phyloP scores from a whole-genome alignment of 1,140 invertebrate species.

The Caenorhabditis inopinata region DNA sequence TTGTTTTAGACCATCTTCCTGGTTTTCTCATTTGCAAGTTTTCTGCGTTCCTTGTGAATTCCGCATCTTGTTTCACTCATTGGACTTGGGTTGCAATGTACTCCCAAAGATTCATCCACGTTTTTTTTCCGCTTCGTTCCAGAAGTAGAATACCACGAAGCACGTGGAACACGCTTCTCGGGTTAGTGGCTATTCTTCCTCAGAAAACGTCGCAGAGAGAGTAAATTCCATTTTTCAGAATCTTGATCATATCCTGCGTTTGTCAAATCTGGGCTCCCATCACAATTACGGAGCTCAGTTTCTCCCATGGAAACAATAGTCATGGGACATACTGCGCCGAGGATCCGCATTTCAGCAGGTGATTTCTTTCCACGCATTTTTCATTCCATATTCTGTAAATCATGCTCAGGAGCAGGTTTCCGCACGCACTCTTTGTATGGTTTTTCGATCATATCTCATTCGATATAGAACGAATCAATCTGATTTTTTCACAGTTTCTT shows the following conservation, averaged over 20 bases:
- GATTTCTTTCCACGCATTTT: too few relatives aligned
- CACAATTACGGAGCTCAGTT: not conserved
- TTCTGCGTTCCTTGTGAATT: not conserved
- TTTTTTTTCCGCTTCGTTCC: conserved; percentile 8
- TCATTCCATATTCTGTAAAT: too few relatives aligned
- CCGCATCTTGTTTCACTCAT: conserved; percentile 1
- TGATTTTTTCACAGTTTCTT: too few relatives aligned
- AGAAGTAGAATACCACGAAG: not conserved
- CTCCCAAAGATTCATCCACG: not conserved
- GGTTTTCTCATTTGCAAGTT: not conserved
- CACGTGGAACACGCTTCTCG: not conserved
- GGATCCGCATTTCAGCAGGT: conserved; percentile 19
- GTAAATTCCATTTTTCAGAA: not conserved
- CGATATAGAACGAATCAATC: too few relatives aligned
- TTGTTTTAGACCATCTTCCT: not conserved
- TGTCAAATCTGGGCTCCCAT: conserved; percentile 22
- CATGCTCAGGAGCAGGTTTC: too few relatives aligned
- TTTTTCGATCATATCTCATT: too few relatives aligned
- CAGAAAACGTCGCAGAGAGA: too few relatives aligned
- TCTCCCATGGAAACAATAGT: not conserved
- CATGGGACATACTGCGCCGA: not conserved
- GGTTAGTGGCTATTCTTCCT: not conserved
- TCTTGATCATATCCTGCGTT: not conserved
- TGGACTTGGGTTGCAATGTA: conserved; percentile 22
- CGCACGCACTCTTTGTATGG: too few relatives aligned